Evolutionary conservation across 2,113 vertebrate genomes (phyloP), one percentile per base, ranked within the genome.

Genomic region (Otolemur garnettii): DNA sequence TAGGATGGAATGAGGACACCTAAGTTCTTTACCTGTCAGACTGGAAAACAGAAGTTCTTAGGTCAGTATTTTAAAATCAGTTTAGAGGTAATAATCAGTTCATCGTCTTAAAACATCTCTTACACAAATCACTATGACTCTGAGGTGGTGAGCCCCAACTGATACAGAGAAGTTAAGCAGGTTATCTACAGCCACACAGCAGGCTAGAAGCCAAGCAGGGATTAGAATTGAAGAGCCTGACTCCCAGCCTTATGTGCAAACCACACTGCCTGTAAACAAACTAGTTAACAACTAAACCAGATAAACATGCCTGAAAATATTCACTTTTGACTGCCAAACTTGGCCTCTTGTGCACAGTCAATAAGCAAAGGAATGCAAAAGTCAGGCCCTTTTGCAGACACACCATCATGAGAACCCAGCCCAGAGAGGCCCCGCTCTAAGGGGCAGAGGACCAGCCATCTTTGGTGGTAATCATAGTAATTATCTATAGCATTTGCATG

Each of bases 251-350:
- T 80, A 10, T 84, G 38, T 81, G 21, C 66, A 96, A 28, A 95
- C 64, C 66, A 91, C 28, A 93, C 64, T 59, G 50, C 55, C 66
- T 60, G 18, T 87, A 84, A 81, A 87, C 93, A 93, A 86, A 89
- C n/a, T 92, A 72, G 53, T 66, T 81, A 94, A 90, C 45, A 96
- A 53, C 81, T 88, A 80, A 97, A 45, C 55, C 81, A 95, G 90
- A 92, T 80, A 90, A 90, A 95, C 78, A 22, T 96, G 77, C 64
- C 75, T 91, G 62, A 68, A 91, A 79, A 83, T 33, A 88, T 18
- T 35, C 57, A 78, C 45, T 28, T 69, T n/a, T 82, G 79, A 33
- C 66, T 95, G 92, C 87, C 92, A 97, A 71, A 91, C 87, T 91
- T 88, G 55, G 38, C 77, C n/a, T 93, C 77, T 72, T 84, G 35